phyloP scores from a whole-genome alignment of 2,888 invertebrate genomes.

The Oxyteleia sp. region DNA sequence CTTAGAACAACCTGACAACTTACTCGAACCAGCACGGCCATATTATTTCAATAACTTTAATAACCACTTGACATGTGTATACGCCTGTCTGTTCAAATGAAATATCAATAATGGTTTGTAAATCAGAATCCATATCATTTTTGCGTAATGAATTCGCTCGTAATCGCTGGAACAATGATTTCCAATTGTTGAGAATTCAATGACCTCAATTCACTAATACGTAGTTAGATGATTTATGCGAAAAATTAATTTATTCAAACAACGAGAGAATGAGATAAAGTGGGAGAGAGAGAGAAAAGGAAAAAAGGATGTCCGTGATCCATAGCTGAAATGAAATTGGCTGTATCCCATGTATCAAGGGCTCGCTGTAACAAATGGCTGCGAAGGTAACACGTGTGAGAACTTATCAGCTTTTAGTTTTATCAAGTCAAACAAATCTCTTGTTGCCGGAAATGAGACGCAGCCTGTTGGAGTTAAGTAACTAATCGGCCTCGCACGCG shows the following conservation, averaged over 20 bases:
- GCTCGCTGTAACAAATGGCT: constrained; percentile 71
- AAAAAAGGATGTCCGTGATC: constrained; percentile 66
- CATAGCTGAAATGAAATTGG: constrained; percentile 71
- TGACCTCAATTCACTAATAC: constrained; percentile 63
- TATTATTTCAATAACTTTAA: constrained; percentile 62
- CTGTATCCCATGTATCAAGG: constrained; percentile 74
- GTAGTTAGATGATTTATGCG: constrained; percentile 63
- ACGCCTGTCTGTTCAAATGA: constrained; percentile 32
- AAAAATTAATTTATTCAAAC: constrained; percentile 63
- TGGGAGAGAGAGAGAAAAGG: neutral
- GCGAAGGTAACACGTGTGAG: constrained; percentile 73
- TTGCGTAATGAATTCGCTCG: constrained; percentile 23
- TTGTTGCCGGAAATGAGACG: constrained; percentile 75
- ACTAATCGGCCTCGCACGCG: constrained; percentile 75
- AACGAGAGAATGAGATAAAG: constrained; percentile 37
- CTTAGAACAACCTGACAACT: constrained; percentile 57
- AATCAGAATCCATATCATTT: constrained; percentile 32
- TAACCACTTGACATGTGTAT: constrained; percentile 41
- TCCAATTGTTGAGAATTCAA: constrained; percentile 41
- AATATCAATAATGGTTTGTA: constrained; percentile 44
- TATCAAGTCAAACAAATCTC: constrained; percentile 76
- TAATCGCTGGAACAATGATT: constrained; percentile 31
- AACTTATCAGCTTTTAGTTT: constrained; percentile 76
- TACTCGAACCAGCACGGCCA: constrained; percentile 20
- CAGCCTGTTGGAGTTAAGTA: constrained; percentile 73